Evolutionary conservation across 2,888 invertebrate species (phyloP), one percentile per base, ranked within the genome.

Genomic region (Tetropium fuscum): DNA sequence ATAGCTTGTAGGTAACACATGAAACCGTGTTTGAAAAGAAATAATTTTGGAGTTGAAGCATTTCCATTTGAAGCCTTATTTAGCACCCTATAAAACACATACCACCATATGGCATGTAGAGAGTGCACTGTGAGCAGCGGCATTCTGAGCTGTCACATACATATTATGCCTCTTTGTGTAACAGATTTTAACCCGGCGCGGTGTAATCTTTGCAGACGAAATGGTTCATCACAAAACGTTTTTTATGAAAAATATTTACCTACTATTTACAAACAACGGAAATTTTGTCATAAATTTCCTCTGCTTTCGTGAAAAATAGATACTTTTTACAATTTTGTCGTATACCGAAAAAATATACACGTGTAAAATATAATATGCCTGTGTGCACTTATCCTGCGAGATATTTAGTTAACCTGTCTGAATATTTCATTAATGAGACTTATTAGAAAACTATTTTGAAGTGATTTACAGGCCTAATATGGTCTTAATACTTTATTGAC

Each of bases 61-160:
- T 20, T 34, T 32, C 7, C 27, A 18, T 11, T 30, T 10, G 30
- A 11, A 22, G 49, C 44, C 43, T 57, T 57, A 57, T 57, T 57
- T 57, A 57, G 57, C 36, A 57, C 57, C 51, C 57, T 22, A 57
- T 57, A 57, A 57, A 57, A 48, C 51, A 49, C 48, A 51, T 43
- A 57, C n/a, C n/a, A n/a, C n/a, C 40, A 57, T 41, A 44, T 44
- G 56, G 40, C 49, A 44, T n/a, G n/a, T 57, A 51, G 27, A 34
- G 27, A 49, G 51, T 57, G 49, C 57, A 49, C 44, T 43, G 48
- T 34, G 49, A 49, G 30, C 57, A 41, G 22, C 57, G 57, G 44
- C 30, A 57, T 49, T 49, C 41, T 44, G 51, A 57, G 25, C 49
- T 57, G 57, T 57, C 57, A 57, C 57, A 57, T 44, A 48, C 49